phyloP scores from a whole-genome alignment of 1,140 invertebrate species.

The Lordiphosa stackelbergi region DNA sequence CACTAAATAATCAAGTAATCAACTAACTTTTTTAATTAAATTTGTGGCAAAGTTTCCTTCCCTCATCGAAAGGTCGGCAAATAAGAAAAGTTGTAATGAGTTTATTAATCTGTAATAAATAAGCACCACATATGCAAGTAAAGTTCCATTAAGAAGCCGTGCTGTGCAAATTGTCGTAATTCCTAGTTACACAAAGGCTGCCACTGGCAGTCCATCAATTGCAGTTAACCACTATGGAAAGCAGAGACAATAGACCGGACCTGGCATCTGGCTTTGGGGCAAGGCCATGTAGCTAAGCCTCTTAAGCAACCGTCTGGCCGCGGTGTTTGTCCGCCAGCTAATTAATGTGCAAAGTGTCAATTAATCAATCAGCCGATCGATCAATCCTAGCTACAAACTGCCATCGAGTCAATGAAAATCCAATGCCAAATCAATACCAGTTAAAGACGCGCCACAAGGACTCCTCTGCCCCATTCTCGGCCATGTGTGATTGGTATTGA shows the following conservation, averaged over 20 bases:
- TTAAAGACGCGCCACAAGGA: constrained; percentile 13
- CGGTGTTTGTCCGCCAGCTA: constrained; percentile 34
- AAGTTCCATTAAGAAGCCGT: constrained; percentile 20
- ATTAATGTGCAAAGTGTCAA: constrained; percentile 74
- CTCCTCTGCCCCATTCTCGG: not conserved
- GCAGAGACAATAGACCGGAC: not conserved
- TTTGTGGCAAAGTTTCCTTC: constrained; percentile 26
- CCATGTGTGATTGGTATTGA: constrained; percentile 44
- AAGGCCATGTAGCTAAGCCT: constrained; percentile 18
- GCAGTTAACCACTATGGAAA: not conserved
- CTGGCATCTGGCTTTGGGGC: constrained; percentile 30
- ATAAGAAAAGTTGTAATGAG: constrained; percentile 67
- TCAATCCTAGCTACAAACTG: constrained; percentile 48
- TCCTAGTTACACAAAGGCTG: constrained; percentile 36
- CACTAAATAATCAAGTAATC: too few relatives aligned
- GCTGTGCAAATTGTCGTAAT: constrained; percentile 54
- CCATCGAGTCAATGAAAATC: constrained; percentile 35
- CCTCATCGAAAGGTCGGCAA: constrained; percentile 29
- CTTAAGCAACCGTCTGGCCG: constrained; percentile 24
- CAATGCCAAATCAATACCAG: constrained; percentile 28
- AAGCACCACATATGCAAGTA: constrained; percentile 30
- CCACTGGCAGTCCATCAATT: constrained; percentile 16
- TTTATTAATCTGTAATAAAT: constrained; percentile 67
- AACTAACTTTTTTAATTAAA: constrained; percentile 68
- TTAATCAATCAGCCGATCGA: constrained; percentile 69